phyloP scores from a whole-genome alignment of 2,888 invertebrate species.

The Rhimphoctona megacephalus region DNA sequence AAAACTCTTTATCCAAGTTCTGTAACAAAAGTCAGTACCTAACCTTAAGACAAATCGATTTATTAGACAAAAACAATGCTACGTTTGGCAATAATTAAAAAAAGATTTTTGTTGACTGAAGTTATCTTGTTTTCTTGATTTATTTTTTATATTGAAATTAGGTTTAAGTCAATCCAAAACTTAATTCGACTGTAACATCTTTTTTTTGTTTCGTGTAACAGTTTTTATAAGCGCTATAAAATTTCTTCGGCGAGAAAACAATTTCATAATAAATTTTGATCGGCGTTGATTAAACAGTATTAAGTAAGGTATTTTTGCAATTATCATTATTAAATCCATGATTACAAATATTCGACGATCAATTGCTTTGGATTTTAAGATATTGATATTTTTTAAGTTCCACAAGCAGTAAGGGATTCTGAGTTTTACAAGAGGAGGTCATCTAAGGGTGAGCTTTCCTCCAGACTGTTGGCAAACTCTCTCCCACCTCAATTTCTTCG shows the following conservation, averaged over 20 bases:
- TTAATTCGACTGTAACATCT: no score
- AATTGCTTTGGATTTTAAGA: neutral
- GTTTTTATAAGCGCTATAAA: neutral
- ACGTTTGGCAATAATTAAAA: neutral
- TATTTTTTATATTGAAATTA: neutral
- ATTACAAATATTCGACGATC: neutral
- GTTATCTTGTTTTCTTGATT: neutral
- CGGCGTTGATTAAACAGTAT: no score
- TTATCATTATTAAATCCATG: no score
- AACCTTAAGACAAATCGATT: neutral
- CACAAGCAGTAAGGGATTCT: neutral
- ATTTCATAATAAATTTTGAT: no score
- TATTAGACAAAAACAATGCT: neutral
- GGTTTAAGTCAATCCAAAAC: neutral
- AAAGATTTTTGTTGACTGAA: neutral
- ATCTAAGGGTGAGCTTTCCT: conserved; percentile 30
- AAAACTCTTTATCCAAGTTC: neutral
- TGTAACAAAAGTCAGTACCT: neutral
- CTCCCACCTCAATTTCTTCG: neutral
- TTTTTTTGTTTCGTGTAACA: neutral
- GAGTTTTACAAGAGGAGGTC: conserved; percentile 13
- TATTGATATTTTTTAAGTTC: neutral
- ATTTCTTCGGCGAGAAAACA: neutral
- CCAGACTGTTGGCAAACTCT: conserved; percentile 22
- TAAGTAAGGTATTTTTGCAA: no score